Base-by-base conservation (phyloP, 30 jellyfish, hydroid and myxozoan genomes). In the Catostylus mosaicus region DNA sequence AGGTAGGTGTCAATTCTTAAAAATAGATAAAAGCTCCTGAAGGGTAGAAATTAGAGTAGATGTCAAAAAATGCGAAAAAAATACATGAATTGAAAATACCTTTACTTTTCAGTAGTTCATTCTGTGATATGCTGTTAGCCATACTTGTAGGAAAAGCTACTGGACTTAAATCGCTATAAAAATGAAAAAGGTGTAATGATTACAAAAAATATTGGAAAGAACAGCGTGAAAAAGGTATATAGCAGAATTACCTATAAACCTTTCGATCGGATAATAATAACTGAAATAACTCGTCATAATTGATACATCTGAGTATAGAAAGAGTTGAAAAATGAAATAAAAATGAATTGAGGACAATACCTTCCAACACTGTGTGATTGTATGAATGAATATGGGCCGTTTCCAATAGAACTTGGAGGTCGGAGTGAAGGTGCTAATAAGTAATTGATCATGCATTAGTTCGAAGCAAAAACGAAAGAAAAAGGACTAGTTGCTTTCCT, bases 331-430 rank as follows among this genome's bases (percentile, higher is more conserved):
- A 16, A 10, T 70, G 73, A 70, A 31, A 9, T 23, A 38, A 34
- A 35, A 70, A 70, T 23, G 72, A 32, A 40, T 8, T 31, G 43
- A 51, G 65, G 26, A 52, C n/a, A 61, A 38, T 30, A 85, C 96
- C 96, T 85, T 61, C 95, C 95, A 14, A 85, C 64, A 31, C 82
- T 81, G 84, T 93, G 99, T 60, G 97, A 68, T 26, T 97, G 94
- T 61, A 91, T 85, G 87, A 87, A 94, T 45, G 96, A 97, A 85
- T 94, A 94, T 19, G 99, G 99, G 26, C 97, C 99, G 68, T 94
- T 94, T 62, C 99, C 95, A 62, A 87, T 38, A 62, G 91, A 63
- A 50, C 90, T 88, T 31, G 97, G 97, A 3, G 97, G 97, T 45
- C 97, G 86, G n/a, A 91, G 84, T 45, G 91, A 60, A 26, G 95